Percentiles rank a stretch among this genome's conserved stretches.
These are phyloP conservation scores for Drosophila monieri DNA, from an alignment of 2,888 invertebrate species.

Conservation along the genomic window DNA sequence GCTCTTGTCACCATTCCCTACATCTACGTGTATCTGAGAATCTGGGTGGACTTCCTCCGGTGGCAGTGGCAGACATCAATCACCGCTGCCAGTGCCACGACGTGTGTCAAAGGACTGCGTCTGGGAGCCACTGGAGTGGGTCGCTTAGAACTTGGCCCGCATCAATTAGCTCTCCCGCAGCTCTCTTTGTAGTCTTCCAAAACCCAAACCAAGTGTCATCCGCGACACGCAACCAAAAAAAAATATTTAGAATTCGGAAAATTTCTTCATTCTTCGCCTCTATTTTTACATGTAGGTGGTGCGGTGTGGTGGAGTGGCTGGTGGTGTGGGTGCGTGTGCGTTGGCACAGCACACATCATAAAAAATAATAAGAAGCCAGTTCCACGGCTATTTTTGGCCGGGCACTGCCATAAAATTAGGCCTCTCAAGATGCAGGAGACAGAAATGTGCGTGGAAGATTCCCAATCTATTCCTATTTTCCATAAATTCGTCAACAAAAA, in stretches of 20 bases:
- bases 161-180: conserved; percentile 69
- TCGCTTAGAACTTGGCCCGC: conserved; percentile 39
- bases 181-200: not conserved
- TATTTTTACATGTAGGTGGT: conserved; percentile 64
- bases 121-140: conserved; percentile 48
- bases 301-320: conserved; percentile 17
- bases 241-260: conserved; percentile 47
- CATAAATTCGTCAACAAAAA: conserved; percentile 3
- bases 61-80: conserved; percentile 57
- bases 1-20: conserved; percentile 1
- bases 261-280: conserved; percentile 53
- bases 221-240: conserved; percentile 40
- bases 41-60: conserved; percentile 6
- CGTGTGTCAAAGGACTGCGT: conserved; percentile 70
- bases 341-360: conserved; percentile 30
- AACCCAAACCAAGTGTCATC: conserved; percentile 38
- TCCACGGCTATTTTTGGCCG: conserved; percentile 35
- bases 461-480: conserved; percentile 2
- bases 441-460: conserved; percentile 19
- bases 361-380: conserved; percentile 31
- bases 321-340: conserved; percentile 25
- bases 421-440: conserved; percentile 63
- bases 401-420: conserved; percentile 51
- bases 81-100: conserved; percentile 46
- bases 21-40: not conserved